Percentiles rank a stretch among this genome's conserved stretches.
Conservation (phyloP, 2,888 invertebrate genomes). For the Erebia ligea region DNA sequence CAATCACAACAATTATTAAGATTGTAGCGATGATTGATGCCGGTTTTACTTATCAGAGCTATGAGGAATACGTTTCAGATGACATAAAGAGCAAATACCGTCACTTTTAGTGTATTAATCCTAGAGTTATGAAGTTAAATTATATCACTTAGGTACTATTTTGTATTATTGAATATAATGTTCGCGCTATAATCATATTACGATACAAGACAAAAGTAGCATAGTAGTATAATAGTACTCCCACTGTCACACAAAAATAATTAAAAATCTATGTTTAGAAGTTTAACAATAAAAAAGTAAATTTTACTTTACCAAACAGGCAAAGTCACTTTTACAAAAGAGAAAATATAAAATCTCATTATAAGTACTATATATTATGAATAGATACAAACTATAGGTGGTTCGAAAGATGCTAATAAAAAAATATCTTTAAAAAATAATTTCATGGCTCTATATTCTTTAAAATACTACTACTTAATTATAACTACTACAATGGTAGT, state of each 20-base stretch:
- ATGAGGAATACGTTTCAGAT: no score
- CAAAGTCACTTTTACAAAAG: background rate
- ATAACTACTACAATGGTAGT: constrained; percentile 15
- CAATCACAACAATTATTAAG: no score
- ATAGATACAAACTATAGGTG: constrained; percentile 6
- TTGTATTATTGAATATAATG: no score
- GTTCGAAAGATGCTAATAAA: background rate
- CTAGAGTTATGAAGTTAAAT: no score
- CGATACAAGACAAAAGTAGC: no score
- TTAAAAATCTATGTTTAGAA: background rate
- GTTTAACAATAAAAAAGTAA: background rate
- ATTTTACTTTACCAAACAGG: background rate
- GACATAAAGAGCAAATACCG: no score
- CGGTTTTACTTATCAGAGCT: no score
- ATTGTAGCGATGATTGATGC: no score
- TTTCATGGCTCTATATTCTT: constrained; percentile 7
- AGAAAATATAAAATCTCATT: background rate
- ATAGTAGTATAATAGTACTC: background rate
- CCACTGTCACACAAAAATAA: background rate
- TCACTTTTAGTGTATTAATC: no score
- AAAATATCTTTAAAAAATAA: constrained; percentile 12
- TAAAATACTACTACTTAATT: constrained; percentile 1
- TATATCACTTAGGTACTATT: no score
- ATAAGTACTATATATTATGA: background rate
- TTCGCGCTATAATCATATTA: no score